phyloP scores from a whole-genome alignment of 2,797 vertebrate genomes.

The Pitangus sulphuratus region DNA sequence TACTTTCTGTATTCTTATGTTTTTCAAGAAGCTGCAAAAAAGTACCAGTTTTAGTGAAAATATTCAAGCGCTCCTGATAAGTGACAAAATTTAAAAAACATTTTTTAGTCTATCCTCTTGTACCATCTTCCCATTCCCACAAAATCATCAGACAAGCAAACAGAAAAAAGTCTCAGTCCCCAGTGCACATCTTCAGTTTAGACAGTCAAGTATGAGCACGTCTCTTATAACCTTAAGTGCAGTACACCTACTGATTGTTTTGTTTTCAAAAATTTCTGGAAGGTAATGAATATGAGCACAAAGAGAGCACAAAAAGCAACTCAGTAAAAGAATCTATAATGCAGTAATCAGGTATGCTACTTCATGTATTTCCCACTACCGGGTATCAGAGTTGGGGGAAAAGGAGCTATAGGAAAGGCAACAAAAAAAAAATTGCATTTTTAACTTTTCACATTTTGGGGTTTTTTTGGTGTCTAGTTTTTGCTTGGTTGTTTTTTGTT shows the following conservation, averaged over 20 bases:
- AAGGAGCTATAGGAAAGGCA: background rate
- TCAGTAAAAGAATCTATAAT: background rate
- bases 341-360: rapidly evolving
- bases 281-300: background rate
- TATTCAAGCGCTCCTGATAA: background rate
- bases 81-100: background rate
- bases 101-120: background rate
- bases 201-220: background rate
- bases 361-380: background rate
- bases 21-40: slow-evolving; percentile 88
- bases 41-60: background rate
- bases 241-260: background rate
- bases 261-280: background rate
- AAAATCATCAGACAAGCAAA: background rate
- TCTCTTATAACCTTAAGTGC: background rate
- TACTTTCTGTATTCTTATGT: slow-evolving; percentile 91
- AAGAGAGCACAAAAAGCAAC: background rate
- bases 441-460: background rate
- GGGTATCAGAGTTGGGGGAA: rapidly evolving
- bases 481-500: too few relatives aligned
- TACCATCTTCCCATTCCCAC: background rate
- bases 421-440: background rate
- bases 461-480: background rate
- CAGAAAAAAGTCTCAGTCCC: background rate
- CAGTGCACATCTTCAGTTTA: background rate